Evolutionary conservation across 2,113 vertebrate species (phyloP), one percentile per base, ranked within the genome.

Genomic region (Trochalopteron elliotii): DNA sequence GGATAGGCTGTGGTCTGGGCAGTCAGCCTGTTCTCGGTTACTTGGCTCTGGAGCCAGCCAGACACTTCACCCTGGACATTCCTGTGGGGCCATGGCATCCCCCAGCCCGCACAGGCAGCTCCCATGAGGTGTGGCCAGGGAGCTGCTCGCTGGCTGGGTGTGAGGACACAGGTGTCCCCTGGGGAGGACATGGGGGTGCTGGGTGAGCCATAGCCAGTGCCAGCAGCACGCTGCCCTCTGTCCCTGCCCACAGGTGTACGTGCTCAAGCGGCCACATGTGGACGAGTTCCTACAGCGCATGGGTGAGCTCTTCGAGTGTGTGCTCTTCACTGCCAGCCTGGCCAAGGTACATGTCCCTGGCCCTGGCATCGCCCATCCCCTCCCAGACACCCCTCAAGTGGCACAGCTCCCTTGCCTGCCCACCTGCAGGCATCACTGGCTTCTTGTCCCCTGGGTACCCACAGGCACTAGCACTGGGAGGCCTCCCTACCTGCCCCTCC

Each of bases 281-380:
- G 99, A 99, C 1, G 99, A 99, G 93, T 99, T 99, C 96, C 98
- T 99, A 20, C 98, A 98, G 95, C 98, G 99, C 71, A 99, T 99
- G 99, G 99, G 99, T 1, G 99, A 99, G 97, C 95, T 99, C 95
- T 99, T 99, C 7, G 99, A 99, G 96, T 99, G 99, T 0, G 99
- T 99, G 83, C 98, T 99, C 64, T 99, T 99, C 98, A 99, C 99
- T 0, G 99, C 99, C 42, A 99, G 99, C 90, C 98, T 99, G 84
- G 98, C 99, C 95, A 99, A 99, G 99, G 99, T 99, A 95, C 97
- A 98, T 75, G 27, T 23, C 30, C 64, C 30, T 6, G 5, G 19
- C 3, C 15, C 44, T 6, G 1, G 37, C 25, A 5, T n/a, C 1
- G 0, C 30, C 33, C 27, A 31, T 16, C 23, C 22, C 16, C 30